A percentile compares a stretch with the other conserved stretches of the same genome.
These are phyloP conservation scores for Poeciliopsis turrubarensis DNA, from an alignment of 2,113 vertebrate genomes.

Conservation along the genomic window DNA sequence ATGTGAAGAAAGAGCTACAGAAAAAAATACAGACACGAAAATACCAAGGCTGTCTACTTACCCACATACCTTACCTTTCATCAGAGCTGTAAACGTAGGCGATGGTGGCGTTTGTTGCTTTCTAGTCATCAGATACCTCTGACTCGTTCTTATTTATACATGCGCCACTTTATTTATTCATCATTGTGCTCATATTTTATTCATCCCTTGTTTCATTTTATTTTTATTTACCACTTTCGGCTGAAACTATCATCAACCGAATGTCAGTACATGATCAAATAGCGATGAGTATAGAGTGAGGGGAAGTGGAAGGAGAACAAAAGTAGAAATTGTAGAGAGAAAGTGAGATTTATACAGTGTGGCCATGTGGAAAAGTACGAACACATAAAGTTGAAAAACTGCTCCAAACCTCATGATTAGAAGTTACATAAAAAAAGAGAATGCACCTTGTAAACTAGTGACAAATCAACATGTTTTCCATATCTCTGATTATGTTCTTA, in stretches of 20 bases:
- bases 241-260: conserved; percentile 47
- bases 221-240: conserved; percentile 68
- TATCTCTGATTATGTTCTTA: neutral
- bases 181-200: conserved; percentile 76
- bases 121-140: conserved; percentile 55
- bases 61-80: conserved; percentile 60
- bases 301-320: neutral
- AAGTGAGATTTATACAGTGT: neutral
- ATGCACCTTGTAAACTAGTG: neutral
- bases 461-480: neutral
- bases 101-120: conserved; percentile 62
- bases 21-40: neutral
- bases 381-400: neutral
- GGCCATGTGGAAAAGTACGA: conserved; percentile 1
- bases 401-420: neutral
- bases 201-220: conserved; percentile 70
- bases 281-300: conserved; percentile 37
- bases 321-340: neutral
- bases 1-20: conserved; percentile 3
- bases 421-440: neutral
- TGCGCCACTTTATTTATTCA: conserved; percentile 78
- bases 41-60: conserved; percentile 48
- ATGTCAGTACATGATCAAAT: conserved; percentile 65
- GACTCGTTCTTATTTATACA: conserved; percentile 72
- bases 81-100: conserved; percentile 62